phyloP scores from a whole-genome alignment of 2,888 invertebrate species.

The Polyommatus icarus region DNA sequence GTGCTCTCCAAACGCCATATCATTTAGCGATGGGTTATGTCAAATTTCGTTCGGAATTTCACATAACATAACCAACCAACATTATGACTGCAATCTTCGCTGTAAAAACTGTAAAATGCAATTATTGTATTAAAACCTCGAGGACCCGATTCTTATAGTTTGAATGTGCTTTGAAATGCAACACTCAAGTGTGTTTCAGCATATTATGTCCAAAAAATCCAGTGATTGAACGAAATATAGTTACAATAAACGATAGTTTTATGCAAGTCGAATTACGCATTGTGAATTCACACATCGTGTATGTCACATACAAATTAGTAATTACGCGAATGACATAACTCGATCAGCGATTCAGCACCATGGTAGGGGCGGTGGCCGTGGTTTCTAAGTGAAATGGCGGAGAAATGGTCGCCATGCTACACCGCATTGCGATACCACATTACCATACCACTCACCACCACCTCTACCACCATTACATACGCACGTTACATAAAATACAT shows the following conservation, averaged over 20 bases:
- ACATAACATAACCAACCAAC: too few relatives aligned
- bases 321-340: slow-evolving; percentile 18
- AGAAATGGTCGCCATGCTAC: slow-evolving; percentile 41
- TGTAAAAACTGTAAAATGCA: too few relatives aligned
- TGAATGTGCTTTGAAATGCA: too few relatives aligned
- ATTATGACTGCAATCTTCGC: too few relatives aligned
- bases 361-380: slow-evolving; percentile 38
- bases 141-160: too few relatives aligned
- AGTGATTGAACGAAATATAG: too few relatives aligned
- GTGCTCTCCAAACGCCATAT: too few relatives aligned
- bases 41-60: too few relatives aligned
- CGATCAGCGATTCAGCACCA: slow-evolving; percentile 33
- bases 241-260: neutral
- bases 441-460: slow-evolving; percentile 35
- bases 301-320: neutral
- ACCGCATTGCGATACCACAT: slow-evolving; percentile 43
- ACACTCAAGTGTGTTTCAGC: too few relatives aligned
- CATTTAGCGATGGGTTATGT: too few relatives aligned
- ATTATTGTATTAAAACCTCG: too few relatives aligned
- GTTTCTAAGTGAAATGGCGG: slow-evolving; percentile 54
- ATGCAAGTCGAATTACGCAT: neutral
- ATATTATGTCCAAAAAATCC: too few relatives aligned
- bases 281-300: neutral
- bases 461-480: neutral
- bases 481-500: slow-evolving; percentile 19